A percentile compares a stretch with the other conserved stretches of the same genome.
Conservation (phyloP, 2,113 vertebrate species). For the Larimichthys crocea region DNA sequence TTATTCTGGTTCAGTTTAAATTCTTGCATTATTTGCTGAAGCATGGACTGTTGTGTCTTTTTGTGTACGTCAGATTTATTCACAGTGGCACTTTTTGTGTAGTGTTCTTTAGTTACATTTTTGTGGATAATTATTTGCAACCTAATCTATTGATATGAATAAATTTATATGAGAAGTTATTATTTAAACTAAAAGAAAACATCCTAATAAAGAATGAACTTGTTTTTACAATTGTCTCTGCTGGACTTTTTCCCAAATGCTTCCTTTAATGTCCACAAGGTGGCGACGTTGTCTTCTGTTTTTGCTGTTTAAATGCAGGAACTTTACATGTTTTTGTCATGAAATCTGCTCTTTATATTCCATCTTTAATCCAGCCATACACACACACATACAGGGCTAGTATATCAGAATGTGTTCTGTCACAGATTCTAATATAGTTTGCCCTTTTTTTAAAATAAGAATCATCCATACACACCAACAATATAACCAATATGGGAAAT, state of each 20-base stretch:
- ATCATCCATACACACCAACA: neutral
- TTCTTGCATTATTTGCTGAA: slow-evolving; percentile 22
- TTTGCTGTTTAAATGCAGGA: neutral
- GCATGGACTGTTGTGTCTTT: slow-evolving; percentile 53
- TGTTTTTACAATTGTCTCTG: slow-evolving; percentile 36
- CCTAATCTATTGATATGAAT: slow-evolving; percentile 24
- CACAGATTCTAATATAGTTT: neutral
- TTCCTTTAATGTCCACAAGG: slow-evolving; percentile 55
- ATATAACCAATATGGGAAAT: neutral
- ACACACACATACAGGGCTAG: neutral
- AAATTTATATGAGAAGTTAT: slow-evolving; percentile 46
- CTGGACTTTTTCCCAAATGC: neutral
- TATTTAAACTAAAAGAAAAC: slow-evolving; percentile 13
- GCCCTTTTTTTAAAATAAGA: neutral
- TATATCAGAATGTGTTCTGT: neutral
- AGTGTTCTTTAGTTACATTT: slow-evolving; percentile 45
- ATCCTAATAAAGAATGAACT: slow-evolving; percentile 49
- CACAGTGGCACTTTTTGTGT: slow-evolving; percentile 50
- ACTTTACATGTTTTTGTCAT: neutral
- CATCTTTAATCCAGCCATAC: neutral
- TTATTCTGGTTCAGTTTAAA: slow-evolving; percentile 12
- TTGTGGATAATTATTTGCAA: slow-evolving; percentile 50
- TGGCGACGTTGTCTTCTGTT: slow-evolving; percentile 18
- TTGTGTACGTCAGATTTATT: slow-evolving; percentile 37
- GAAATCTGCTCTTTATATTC: neutral